Evolutionary conservation across 1,140 invertebrate genomes (phyloP), one percentile per base, ranked within the genome.

Genomic region (Anastatus disparis): DNA sequence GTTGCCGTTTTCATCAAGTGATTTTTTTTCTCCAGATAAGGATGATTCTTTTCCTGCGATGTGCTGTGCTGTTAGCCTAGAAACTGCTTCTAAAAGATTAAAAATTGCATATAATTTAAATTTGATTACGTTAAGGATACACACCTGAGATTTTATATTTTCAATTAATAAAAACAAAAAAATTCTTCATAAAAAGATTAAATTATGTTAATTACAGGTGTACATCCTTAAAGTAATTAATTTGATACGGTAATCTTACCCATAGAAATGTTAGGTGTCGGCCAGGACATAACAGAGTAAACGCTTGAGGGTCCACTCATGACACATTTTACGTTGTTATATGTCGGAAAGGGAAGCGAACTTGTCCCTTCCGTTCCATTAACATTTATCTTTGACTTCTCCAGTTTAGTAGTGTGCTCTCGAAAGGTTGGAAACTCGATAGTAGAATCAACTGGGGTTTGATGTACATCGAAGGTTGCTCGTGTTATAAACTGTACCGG

Each of bases 1-100:
- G 77, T 91, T 91, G 66, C 89, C 89, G 77, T 91, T 91, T 81
- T 91, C 90, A 79, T 91, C 90, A 38, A 90, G 79, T 42, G 89
- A 88, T 79, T 91, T 90, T 84, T 90, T 85, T 24, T 85, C 84
- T 46, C 76, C 79, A 6, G 79, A 70, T 29, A 71, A 70, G 9
- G 75, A 74, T 20, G 76, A 74, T 46, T 82, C 82, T 50, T 82
- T 81, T 63, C 79, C 74, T 1, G 81, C 73, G 42, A 76, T 80
- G 68, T 82, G 78, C 40, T 79, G 78, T 61, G 80, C 70, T 55
- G 79, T 74, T 58, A 81, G 75, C 75, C 80, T 79, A 38, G 81
- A 75, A 58, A 79, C 78, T 75, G 77, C 76, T 81, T 76, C 59
- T 74, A 66, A 58, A 9, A 59, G n/a, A 65, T 73, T 70, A 66